These are phyloP conservation scores for Pseudanteris insignis DNA, from an alignment of 2,888 invertebrate genomes.

Conservation along the genomic window DNA sequence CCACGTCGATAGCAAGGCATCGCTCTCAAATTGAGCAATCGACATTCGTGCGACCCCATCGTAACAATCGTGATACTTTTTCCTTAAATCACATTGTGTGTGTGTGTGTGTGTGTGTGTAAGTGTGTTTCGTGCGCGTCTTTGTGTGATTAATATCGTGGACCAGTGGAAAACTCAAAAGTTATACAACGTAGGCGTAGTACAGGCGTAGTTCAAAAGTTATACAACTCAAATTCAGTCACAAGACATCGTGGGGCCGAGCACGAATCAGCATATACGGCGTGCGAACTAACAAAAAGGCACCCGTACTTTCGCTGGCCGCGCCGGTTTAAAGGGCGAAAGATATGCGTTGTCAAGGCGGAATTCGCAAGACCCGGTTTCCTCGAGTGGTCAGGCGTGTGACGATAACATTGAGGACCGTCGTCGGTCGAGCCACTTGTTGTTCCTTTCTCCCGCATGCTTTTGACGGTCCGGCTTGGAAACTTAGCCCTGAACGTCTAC, in stretches of 20 bases:
- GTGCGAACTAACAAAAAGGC: slow-evolving; percentile 33
- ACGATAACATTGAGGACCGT: slow-evolving; percentile 40
- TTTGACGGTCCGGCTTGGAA: slow-evolving; percentile 39
- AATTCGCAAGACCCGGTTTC: slow-evolving; percentile 39
- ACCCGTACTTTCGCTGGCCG: slow-evolving; percentile 15
- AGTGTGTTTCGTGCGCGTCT: no score
- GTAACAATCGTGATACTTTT: no score
- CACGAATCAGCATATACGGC: slow-evolving; percentile 31
- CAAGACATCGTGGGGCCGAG: slow-evolving; percentile 24
- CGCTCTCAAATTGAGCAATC: no score
- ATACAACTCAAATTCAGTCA: slow-evolving; percentile 29
- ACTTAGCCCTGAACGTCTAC: slow-evolving; percentile 30
- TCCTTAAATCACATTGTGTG: no score
- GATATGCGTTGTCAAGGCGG: slow-evolving; percentile 24
- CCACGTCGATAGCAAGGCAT: no score
- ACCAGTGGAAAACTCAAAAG: no score
- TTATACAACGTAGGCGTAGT: no score
- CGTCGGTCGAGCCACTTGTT: slow-evolving; percentile 54
- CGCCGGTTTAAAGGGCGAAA: slow-evolving; percentile 28
- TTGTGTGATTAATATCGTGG: no score
- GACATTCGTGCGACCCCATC: no score
- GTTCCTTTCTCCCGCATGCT: slow-evolving; percentile 48
- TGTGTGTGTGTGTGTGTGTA: no score
- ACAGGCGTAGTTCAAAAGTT: slow-evolving; percentile 7
- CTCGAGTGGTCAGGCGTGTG: slow-evolving; percentile 44